A percentile compares a stretch with the other conserved stretches of the same genome.
Conservation (phyloP, 2,797 vertebrate genomes). For the Sebastes vulpes region DNA sequence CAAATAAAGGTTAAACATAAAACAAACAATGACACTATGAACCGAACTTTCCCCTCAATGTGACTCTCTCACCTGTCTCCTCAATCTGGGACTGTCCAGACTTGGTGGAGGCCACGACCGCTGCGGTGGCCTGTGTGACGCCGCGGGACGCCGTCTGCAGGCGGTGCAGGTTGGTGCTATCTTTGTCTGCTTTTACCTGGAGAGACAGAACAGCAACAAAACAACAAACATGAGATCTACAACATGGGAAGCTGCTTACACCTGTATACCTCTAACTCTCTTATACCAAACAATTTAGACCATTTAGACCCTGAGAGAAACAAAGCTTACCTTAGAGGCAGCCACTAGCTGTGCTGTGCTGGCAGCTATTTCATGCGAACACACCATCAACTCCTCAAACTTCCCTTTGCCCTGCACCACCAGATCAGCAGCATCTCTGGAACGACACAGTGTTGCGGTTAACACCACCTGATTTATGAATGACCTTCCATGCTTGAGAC, state of each 20-base stretch:
- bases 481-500: neutral
- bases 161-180: conserved; percentile 90
- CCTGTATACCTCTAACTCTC: neutral
- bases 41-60: neutral
- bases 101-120: conserved; percentile 95
- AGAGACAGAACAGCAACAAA: neutral
- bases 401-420: conserved; percentile 96
- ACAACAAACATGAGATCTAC: neutral
- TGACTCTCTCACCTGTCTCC: conserved; percentile 88
- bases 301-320: no score
- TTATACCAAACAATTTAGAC: neutral
- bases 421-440: conserved; percentile 94
- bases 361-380: conserved; percentile 96
- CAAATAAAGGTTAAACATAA: accelerated
- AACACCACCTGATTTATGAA: neutral
- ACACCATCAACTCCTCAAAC: conserved; percentile 97
- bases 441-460: neutral
- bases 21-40: neutral
- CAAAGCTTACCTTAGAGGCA: conserved; percentile 91
- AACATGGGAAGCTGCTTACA: neutral
- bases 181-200: conserved; percentile 98
- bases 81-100: conserved; percentile 95
- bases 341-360: conserved; percentile 98
- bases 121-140: conserved; percentile 94
- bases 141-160: conserved; percentile 93